phyloP scores from a whole-genome alignment of 2,113 vertebrate species.

The Candoia aspera region DNA sequence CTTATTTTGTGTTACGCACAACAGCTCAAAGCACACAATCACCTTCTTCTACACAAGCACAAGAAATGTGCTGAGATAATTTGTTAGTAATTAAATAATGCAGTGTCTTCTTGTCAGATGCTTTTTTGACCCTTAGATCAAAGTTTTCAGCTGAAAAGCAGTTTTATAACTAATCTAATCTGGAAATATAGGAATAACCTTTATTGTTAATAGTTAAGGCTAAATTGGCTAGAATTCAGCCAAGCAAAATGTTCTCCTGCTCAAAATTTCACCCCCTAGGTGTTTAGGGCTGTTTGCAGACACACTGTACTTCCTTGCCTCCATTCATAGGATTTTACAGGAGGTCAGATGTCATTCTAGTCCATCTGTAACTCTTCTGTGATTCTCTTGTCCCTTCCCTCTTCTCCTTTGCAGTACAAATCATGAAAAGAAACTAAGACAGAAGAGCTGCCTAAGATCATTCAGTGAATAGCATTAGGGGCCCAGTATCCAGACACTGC shows the following conservation, averaged over 20 bases:
- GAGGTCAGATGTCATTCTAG: no score
- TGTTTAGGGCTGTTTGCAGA: no score
- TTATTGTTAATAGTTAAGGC: neutral
- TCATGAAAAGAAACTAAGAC: neutral
- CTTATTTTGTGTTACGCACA: neutral
- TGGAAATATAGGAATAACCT: slow-evolving; percentile 12
- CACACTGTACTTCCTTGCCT: no score
- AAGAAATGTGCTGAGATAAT: slow-evolving; percentile 30
- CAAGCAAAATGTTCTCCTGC: neutral
- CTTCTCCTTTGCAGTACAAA: neutral
- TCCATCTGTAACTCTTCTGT: no score
- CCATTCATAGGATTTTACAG: no score
- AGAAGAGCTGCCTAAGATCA: neutral
- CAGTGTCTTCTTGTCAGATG: neutral
- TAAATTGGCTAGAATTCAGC: neutral
- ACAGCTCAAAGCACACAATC: slow-evolving; percentile 3
- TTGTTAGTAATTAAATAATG: slow-evolving; percentile 41
- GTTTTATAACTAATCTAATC: slow-evolving; percentile 31
- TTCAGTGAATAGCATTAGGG: neutral
- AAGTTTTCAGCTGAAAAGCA: slow-evolving; percentile 39
- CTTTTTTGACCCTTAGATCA: slow-evolving; percentile 2
- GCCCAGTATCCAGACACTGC: neutral
- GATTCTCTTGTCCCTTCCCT: no score
- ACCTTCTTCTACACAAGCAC: neutral
- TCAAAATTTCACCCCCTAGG: neutral